These are phyloP conservation scores for Pseudomyrmex flavicornis DNA, from an alignment of 1,140 invertebrate genomes.

Conservation along the genomic window DNA sequence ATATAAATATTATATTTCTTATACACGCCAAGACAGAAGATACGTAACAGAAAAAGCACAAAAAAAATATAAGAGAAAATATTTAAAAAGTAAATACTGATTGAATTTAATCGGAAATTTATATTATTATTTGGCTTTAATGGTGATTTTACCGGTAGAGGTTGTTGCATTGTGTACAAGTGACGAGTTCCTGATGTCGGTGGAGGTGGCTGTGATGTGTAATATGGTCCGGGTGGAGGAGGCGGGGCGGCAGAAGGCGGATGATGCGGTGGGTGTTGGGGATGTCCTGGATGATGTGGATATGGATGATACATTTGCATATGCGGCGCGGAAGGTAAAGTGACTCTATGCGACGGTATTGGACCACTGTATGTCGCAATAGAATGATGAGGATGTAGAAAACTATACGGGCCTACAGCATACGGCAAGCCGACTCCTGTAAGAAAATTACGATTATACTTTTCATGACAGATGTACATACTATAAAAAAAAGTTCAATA, in stretches of 20 bases:
- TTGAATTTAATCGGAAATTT: too few relatives aligned
- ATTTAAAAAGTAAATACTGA: too few relatives aligned
- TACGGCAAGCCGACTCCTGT: conserved; percentile 87
- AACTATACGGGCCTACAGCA: conserved; percentile 86
- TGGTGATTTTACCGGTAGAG: conserved; percentile 78
- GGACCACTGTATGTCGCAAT: conserved; percentile 85
- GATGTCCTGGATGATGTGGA: conserved; percentile 82
- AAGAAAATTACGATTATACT: conserved; percentile 34
- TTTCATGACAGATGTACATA: too few relatives aligned
- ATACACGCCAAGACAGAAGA: not conserved
- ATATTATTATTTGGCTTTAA: too few relatives aligned
- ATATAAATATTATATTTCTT: conserved; percentile 21
- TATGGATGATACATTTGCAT: conserved; percentile 85
- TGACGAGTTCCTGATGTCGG: conserved; percentile 82
- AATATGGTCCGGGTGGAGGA: conserved; percentile 80
- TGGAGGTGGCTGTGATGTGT: conserved; percentile 80
- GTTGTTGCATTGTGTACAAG: conserved; percentile 84
- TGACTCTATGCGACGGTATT: conserved; percentile 86
- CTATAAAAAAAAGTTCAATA: not conserved
- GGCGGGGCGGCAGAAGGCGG: conserved; percentile 80
- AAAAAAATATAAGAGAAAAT: too few relatives aligned
- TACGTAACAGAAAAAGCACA: too few relatives aligned
- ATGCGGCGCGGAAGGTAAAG: conserved; percentile 86
- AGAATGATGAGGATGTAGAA: conserved; percentile 85
- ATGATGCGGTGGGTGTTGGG: conserved; percentile 79